Conservation (phyloP, 2,113 vertebrate genomes). For the Seriola aureovittata region DNA sequence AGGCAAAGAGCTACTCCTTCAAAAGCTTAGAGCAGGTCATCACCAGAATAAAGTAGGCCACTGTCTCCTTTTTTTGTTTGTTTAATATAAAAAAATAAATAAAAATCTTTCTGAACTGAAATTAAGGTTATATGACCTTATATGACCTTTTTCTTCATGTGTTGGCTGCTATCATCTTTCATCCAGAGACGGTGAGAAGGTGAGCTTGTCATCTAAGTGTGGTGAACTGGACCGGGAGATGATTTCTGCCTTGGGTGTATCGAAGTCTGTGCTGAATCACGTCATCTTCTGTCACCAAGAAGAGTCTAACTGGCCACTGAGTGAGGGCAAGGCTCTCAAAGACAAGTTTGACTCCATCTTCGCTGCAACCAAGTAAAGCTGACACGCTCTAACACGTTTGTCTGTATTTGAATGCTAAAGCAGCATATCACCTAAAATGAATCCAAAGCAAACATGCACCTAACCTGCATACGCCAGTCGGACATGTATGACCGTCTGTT, state of each 20-base stretch:
- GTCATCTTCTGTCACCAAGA: slow-evolving; percentile 99
- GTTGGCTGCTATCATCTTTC: slow-evolving; percentile 9
- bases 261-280: slow-evolving; percentile 94
- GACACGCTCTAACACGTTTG: neutral
- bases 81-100: neutral
- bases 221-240: slow-evolving; percentile 95
- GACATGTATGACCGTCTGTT: neutral
- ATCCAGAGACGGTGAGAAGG: slow-evolving; percentile 89
- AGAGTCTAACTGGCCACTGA: slow-evolving; percentile 98
- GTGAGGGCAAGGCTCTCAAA: slow-evolving; percentile 96
- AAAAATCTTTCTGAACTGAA: neutral
- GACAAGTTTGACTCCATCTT: slow-evolving; percentile 99
- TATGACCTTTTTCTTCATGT: neutral
- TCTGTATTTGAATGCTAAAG: neutral
- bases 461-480: neutral
- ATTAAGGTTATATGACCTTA: neutral
- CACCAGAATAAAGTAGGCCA: slow-evolving; percentile 90
- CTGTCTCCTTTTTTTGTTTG: neutral
- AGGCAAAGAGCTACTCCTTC: slow-evolving; percentile 92
- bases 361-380: slow-evolving; percentile 91
- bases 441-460: neutral
- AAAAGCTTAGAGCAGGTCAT: slow-evolving; percentile 97
- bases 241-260: slow-evolving; percentile 95
- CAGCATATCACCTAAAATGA: neutral
- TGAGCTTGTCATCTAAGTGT: slow-evolving; percentile 96